A percentile compares a stretch with the other conserved stretches of the same genome.
Conservation (phyloP, 2,797 vertebrate species). For the Erethizon dorsatum region DNA sequence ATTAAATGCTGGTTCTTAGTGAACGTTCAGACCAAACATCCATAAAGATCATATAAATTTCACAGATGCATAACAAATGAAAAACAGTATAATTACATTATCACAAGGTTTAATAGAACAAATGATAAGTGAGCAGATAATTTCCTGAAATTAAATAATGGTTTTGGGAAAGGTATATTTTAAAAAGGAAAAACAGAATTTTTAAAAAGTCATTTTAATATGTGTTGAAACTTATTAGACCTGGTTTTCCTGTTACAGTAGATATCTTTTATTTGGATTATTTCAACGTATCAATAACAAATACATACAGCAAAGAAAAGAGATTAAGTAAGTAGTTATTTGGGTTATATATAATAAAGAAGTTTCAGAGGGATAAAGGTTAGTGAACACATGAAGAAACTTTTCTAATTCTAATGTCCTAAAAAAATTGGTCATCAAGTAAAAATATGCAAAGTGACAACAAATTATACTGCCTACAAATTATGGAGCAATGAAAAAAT, state of each 20-base stretch:
- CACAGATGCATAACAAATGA: neutral
- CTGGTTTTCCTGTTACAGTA: neutral
- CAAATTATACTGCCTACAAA: neutral
- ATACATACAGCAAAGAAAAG: neutral
- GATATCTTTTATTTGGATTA: slow-evolving; percentile 9
- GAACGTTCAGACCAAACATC: neutral
- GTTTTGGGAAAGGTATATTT: neutral
- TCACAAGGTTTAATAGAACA: neutral
- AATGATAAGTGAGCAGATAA: neutral
- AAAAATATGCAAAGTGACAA: neutral
- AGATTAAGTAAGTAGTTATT: neutral
- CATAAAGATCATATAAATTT: neutral
- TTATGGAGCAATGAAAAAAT: neutral
- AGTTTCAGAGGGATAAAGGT: neutral
- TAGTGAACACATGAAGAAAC: slow-evolving; percentile 6
- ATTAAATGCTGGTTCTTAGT: slow-evolving; percentile 34
- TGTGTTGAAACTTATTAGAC: slow-evolving; percentile 15
- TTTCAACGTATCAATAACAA: slow-evolving; percentile 15
- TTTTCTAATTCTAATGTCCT: neutral
- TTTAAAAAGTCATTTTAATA: neutral
- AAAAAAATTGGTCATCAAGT: neutral
- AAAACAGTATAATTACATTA: neutral
- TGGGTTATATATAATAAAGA: neutral
- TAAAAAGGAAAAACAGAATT: neutral
- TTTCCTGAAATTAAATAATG: slow-evolving; percentile 15